phyloP scores from a whole-genome alignment of 2,113 vertebrate genomes.

The Dicentrarchus labrax region DNA sequence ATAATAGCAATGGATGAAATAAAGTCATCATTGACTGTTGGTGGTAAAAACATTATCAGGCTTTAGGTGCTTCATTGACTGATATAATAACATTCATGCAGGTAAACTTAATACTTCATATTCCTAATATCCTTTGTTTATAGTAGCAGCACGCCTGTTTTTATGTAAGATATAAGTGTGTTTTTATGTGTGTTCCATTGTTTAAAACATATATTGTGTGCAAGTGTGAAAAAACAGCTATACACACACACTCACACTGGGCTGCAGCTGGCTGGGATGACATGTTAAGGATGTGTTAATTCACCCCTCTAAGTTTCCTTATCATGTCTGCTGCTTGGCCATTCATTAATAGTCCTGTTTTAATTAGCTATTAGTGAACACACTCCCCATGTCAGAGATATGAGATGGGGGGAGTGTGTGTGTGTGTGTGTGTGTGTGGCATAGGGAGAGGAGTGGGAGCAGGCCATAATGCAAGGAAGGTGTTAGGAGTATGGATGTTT shows the following conservation, averaged over 20 bases:
- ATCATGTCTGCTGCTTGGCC: conserved; percentile 77
- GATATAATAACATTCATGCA: neutral
- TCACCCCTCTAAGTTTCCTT: conserved; percentile 78
- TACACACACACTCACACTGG: conserved; percentile 14
- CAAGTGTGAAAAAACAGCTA: conserved; percentile 18
- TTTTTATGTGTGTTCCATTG: neutral
- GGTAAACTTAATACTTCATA: no score
- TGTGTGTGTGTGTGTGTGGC: conserved; percentile 29
- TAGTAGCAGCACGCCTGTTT: neutral
- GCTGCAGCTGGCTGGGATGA: conserved; percentile 60
- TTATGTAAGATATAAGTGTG: neutral
- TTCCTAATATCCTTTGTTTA: neutral
- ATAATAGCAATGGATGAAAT: no score
- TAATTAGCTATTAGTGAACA: conserved; percentile 88
- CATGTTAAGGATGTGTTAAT: conserved; percentile 82
- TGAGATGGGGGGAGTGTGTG: conserved; percentile 58
- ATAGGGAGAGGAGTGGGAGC: conserved; percentile 34
- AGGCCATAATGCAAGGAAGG: conserved; percentile 34
- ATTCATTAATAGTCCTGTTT: conserved; percentile 85
- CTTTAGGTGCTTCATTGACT: neutral
- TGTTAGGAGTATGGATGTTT: conserved; percentile 54
- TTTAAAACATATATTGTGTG: neutral
- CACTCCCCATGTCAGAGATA: conserved; percentile 83
- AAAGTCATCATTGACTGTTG: no score
- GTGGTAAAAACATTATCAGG: neutral